Evolutionary conservation across 2,888 invertebrate species (phyloP), one percentile per base, ranked within the genome.

Genomic region (Epirrita christyi): DNA sequence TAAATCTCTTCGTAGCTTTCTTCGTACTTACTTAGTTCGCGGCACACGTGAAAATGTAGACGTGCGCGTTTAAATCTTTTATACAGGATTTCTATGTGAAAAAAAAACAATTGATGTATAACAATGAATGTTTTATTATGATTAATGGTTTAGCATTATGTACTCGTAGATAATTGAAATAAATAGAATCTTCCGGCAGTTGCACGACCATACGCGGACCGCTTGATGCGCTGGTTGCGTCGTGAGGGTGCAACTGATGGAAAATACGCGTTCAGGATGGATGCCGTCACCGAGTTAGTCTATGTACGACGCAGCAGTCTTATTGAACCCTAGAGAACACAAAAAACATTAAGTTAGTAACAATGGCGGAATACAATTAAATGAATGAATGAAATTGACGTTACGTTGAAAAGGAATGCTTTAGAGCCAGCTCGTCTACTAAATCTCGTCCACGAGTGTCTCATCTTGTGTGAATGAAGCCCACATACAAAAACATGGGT

Each of bases 181-280:
- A 84, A 81, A 81, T 81, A 80, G 36, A 61, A 81, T 91, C 91
- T 92, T 92, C 91, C 91, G 91, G 88, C 91, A 91, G 88, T 88
- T 90, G 83, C 86, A 88, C 83, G 68, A 69, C 71, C 44, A 40
- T 51, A 63, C 61, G 54, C 63, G 65, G 68, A 67, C 71, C 45
- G 70, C 62, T 68, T 47, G 36, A 47, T 34, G 37, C 15, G 11
- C 9, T 21, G 14, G 21, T 11, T 49, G 41, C 28, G 46, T 34
- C 71, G 76, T 70, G 46, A 34, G 72, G 73, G 83, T 87, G 88
- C 88, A 90, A 88, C 91, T 90, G 91, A 63, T 92, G 91, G 91
- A 92, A 92, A 91, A 91, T 84, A 73, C 75, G 73, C 75, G 75
- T 70, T 76, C 81, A 73, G 75, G 82, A 79, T 82, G 81, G 77